Base-by-base conservation (phyloP, 2,113 vertebrate genomes). In the Xiphophorus maculatus region DNA sequence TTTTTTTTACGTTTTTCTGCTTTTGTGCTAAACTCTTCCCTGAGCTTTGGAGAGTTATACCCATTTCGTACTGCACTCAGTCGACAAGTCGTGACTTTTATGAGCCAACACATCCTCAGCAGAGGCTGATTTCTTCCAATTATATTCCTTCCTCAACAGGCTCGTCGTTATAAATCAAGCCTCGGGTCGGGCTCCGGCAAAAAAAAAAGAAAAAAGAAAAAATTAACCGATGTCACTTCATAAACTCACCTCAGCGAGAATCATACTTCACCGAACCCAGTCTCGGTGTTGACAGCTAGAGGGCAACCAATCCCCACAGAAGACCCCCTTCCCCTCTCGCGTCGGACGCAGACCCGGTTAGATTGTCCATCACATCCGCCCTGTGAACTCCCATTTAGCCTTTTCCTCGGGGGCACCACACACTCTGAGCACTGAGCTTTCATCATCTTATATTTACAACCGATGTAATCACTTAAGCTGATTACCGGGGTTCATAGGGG, bases 231-330 rank as follows among this genome's bases (percentile, higher is more conserved):
- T 72, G 48, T 35, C 13, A 22, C 69, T 33, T 37, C 65, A 71
- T 44, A 51, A 83, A 78, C 35, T 44, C 40, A 58, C 40, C 65
- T 54, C 28, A 25, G 69, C 69, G 79, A 11, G 27, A 40, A 76
- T 68, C 66, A 83, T 77, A 81, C 84, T 88, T 88, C 66, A 91
- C 84, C 71, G 3, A 42, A 75, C 75, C 58, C 58, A 81, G 29
- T 93, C 80, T 93, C 79, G 76, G 37, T 54, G 78, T 76, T 89
- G 89, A 88, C 94, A 95, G 93, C 95, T 95, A 95, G 94, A 94
- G 95, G 94, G 95, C 95, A 94, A 92, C 93, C 93, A 89, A 92
- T 82, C 90, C 89, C 90, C 91, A 88, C 82, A 77, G 15, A 91
- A 90, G 58, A 2, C 35, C 73, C 82, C 84, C 61, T 79, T 84